These are phyloP conservation scores for Drosophila ogumai DNA, from an alignment of 1,140 invertebrate genomes.

Conservation along the genomic window DNA sequence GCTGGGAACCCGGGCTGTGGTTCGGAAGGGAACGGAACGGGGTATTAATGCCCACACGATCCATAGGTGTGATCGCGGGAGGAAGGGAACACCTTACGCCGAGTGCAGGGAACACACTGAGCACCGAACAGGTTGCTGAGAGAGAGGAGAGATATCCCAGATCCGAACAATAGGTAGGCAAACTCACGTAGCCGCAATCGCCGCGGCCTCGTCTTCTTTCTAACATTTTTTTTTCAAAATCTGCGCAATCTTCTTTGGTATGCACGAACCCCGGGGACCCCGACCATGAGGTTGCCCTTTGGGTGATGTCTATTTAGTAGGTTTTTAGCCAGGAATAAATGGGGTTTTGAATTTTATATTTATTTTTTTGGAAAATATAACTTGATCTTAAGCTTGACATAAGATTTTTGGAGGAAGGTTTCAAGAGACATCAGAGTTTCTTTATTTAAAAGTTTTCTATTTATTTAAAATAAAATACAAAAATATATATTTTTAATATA, in stretches of 20 bases:
- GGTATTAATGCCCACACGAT: constrained; percentile 38
- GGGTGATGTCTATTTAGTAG: background rate
- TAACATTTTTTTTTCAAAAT: constrained; percentile 75
- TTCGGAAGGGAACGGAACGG: constrained; percentile 31
- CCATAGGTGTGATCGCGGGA: constrained; percentile 68
- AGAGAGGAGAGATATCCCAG: constrained; percentile 4
- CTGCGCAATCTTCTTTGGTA: constrained; percentile 79
- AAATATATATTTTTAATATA: no score
- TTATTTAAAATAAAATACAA: no score
- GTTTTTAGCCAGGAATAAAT: background rate
- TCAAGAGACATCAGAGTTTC: no score
- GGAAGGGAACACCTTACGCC: constrained; percentile 68
- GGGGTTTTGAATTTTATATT: background rate
- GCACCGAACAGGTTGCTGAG: constrained; percentile 67
- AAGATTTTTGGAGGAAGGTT: background rate
- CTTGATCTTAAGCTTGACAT: background rate
- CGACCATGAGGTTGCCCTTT: constrained; percentile 55
- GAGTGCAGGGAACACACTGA: constrained; percentile 48
- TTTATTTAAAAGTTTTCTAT: no score
- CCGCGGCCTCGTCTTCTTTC: constrained; percentile 54
- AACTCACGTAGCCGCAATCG: constrained; percentile 73
- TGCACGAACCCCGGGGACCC: constrained; percentile 54
- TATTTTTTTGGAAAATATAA: background rate
- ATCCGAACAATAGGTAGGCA: constrained; percentile 72
- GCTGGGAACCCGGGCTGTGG: constrained; percentile 45